Percentiles rank a stretch among this genome's conserved stretches.
These are phyloP conservation scores for Alviniconcha strummeri DNA, from an alignment of 2,888 invertebrate species.

Conservation along the genomic window DNA sequence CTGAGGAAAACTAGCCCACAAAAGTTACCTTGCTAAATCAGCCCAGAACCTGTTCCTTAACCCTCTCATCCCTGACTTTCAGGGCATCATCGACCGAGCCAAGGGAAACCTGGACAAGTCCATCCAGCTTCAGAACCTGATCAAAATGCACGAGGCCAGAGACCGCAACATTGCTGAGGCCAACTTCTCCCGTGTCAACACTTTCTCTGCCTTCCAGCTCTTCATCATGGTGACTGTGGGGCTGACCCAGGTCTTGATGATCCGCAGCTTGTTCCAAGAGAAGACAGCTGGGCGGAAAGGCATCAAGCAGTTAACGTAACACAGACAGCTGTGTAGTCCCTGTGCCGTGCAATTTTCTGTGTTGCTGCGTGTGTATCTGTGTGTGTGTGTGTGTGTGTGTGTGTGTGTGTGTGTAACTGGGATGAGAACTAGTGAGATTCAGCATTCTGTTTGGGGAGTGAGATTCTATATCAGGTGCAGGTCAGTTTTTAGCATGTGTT, in stretches of 20 bases:
- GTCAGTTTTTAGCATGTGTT: not conserved
- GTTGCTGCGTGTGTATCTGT: not conserved
- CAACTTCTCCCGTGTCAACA: conserved; percentile 87
- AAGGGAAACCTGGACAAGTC: conserved; percentile 72
- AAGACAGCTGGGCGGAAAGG: conserved; percentile 31
- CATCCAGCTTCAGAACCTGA: conserved; percentile 70
- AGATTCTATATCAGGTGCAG: too few species aligned
- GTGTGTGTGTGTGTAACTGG: not conserved
- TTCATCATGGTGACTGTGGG: conserved; percentile 84
- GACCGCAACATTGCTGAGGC: conserved; percentile 89
- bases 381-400: not conserved
- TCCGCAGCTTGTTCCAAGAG: conserved; percentile 86
- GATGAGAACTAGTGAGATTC: too few species aligned
- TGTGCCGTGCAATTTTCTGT: not conserved
- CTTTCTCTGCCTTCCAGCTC: conserved; percentile 82
- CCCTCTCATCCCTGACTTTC: conserved; percentile 48
- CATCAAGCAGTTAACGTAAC: conserved; percentile 27
- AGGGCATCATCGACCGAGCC: conserved; percentile 81
- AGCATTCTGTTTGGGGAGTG: too few species aligned
- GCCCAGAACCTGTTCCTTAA: too few species aligned
- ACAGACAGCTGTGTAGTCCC: not conserved
- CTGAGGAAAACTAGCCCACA: too few species aligned
- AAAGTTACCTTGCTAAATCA: too few species aligned
- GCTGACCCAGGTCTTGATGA: conserved; percentile 82
- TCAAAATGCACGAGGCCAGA: conserved; percentile 85